Base-by-base conservation (phyloP, 2,888 invertebrate genomes). In the Alentia gelatinosa region DNA sequence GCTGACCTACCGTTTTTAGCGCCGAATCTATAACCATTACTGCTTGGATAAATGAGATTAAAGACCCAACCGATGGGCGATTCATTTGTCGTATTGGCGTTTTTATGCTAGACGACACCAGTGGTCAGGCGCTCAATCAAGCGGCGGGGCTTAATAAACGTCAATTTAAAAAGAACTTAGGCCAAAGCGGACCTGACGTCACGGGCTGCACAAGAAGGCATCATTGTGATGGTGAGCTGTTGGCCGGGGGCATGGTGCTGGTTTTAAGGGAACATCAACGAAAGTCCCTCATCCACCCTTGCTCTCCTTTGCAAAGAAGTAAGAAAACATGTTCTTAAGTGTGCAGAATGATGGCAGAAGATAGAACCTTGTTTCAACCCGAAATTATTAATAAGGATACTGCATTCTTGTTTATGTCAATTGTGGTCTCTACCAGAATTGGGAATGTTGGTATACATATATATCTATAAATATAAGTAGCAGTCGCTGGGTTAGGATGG, bases 21-120 rank as follows among this genome's bases (percentile, higher is more conserved):
- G 68, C 33, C 68, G 33, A 33, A 68, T 68, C 68, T 68, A 68
- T 68, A 30, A 68, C 68, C 68, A 68, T 68, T 68, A 68, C 68
- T 68, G 68, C 33, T 68, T 3, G 68, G 26, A 68, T 68, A 68
- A 68, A 68, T 68, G 68, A 68, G 68, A 68, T 68, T 68, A 68
- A 68, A 68, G 68, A 33, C 68, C n/a, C 68, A 26, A 68, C 33
- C 30, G 68, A 68, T 68, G 15, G 68, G 68, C 68, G 33, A 68
- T 68, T 68, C 68, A 68, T 68, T 68, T 30, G 30, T 26, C 33
- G 68, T 68, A n/a, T 26, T 68, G 68, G 30, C 33, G 23, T 26
- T 68, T 68, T 68, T 68, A 68, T 26, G n/a, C 68, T 12, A 26
- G 26, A 30, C n/a, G 68, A 68, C 68, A 33, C 5, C 30, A 30